A percentile compares a stretch with the other conserved stretches of the same genome.
Evolutionary conservation across 2,113 vertebrate genomes (phyloP).

Genomic region (Aegotheles bennettii): DNA sequence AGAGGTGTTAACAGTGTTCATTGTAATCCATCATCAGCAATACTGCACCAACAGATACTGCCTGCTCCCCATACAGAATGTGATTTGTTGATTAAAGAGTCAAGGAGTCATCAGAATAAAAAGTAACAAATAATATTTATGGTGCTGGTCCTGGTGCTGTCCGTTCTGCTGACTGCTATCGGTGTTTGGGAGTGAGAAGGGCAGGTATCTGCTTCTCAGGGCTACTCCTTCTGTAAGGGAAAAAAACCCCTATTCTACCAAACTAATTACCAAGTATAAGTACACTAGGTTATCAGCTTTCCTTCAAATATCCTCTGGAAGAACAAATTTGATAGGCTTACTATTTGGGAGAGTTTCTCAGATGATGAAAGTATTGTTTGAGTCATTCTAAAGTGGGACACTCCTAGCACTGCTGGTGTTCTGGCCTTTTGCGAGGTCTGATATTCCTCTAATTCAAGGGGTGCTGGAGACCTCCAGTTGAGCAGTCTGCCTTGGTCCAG

Average conservation of each 20-base stretch:
- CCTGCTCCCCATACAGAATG: no score
- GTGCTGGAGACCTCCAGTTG: rapidly evolving
- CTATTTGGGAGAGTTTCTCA: neutral
- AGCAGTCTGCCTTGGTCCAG: neutral
- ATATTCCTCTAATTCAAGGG: neutral
- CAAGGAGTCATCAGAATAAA: no score
- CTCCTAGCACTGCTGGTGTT: rapidly evolving
- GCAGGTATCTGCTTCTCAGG: neutral
- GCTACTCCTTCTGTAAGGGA: neutral
- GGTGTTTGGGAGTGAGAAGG: neutral
- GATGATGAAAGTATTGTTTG: neutral
- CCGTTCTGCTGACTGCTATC: neutral
- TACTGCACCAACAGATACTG: no score
- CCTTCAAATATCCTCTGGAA: neutral
- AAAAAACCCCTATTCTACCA: neutral
- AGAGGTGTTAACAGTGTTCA: no score
- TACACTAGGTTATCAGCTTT: neutral
- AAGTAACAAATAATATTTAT: neutral
- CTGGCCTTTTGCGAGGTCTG: neutral
- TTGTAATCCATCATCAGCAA: no score
- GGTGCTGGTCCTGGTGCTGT: neutral
- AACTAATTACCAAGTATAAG: neutral
- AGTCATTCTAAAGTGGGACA: neutral
- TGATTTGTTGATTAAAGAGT: no score
- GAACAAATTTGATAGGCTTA: neutral